Evolutionary conservation across 1,140 invertebrate species (phyloP).

Genomic region (Drosophila orosa): DNA sequence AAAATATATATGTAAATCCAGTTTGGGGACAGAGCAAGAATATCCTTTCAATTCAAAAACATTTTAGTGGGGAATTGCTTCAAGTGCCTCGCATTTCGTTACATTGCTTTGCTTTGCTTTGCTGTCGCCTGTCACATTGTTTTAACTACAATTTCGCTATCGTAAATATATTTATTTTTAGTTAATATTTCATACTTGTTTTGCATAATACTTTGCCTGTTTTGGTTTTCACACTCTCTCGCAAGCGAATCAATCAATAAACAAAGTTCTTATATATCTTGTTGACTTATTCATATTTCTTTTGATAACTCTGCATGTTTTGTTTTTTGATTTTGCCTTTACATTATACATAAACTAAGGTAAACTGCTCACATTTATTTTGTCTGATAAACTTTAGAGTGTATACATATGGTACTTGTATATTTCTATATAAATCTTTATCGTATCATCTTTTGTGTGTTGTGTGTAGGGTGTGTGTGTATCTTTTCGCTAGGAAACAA

Average conservation of each 20-base stretch:
- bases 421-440: slow-evolving; percentile 51
- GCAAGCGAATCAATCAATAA: slow-evolving; percentile 63
- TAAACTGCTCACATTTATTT: slow-evolving; percentile 69
- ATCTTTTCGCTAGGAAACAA: slow-evolving; percentile 65
- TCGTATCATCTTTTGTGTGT: slow-evolving; percentile 48
- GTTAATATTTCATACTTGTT: slow-evolving; percentile 56
- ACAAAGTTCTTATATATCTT: slow-evolving; percentile 48
- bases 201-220: slow-evolving; percentile 74
- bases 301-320: slow-evolving; percentile 22
- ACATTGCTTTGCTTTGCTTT: slow-evolving; percentile 62
- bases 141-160: slow-evolving; percentile 73
- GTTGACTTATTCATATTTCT: slow-evolving; percentile 16
- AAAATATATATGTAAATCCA: slow-evolving; percentile 36
- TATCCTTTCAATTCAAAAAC: slow-evolving; percentile 42
- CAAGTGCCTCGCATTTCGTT: slow-evolving; percentile 55
- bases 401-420: slow-evolving; percentile 46
- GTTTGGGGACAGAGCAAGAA: slow-evolving; percentile 11
- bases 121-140: slow-evolving; percentile 24
- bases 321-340: slow-evolving; percentile 40
- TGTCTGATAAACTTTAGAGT: slow-evolving; percentile 38
- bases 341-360: slow-evolving; percentile 55
- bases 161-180: slow-evolving; percentile 34
- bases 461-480: slow-evolving; percentile 19
- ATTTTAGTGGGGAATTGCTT: slow-evolving; percentile 52
- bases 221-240: slow-evolving; percentile 47